These are phyloP conservation scores for Leptocoma aspasia DNA, from an alignment of 2,113 vertebrate genomes.

Conservation along the genomic window DNA sequence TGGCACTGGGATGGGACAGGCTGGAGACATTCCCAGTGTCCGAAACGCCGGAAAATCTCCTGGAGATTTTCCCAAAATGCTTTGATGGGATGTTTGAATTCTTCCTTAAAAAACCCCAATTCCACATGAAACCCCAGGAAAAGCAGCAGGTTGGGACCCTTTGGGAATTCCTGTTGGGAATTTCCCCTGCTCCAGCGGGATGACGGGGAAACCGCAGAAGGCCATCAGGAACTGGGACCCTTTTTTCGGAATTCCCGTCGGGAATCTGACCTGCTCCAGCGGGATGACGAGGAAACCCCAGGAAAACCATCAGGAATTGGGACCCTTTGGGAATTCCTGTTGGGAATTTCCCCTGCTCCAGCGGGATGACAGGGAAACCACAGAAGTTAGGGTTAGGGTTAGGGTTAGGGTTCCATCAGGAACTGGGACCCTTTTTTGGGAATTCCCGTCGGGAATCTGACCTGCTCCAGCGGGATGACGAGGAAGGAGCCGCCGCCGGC, in stretches of 20 bases:
- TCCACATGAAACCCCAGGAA: not conserved
- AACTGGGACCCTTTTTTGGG: accelerated
- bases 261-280: not conserved
- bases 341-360: not conserved
- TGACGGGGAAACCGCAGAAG: not conserved
- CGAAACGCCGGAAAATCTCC: accelerated
- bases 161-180: not conserved
- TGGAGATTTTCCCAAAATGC: not conserved
- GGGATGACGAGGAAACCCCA: not conserved
- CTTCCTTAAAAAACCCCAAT: not conserved
- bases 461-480: slow-evolving; percentile 91
- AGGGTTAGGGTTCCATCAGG: no score
- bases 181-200: not conserved
- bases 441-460: not conserved
- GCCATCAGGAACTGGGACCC: not conserved
- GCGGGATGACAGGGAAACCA: not conserved
- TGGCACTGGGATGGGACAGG: not conserved
- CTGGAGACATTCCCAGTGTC: not conserved
- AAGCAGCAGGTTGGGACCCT: no score
- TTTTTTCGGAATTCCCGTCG: not conserved
- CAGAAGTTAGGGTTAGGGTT: no score
- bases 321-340: not conserved
- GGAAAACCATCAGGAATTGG: not conserved
- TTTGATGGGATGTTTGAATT: no score
- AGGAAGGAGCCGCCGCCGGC: slow-evolving; percentile 92